phyloP scores from a whole-genome alignment of 2,797 vertebrate species.

The Epinephelus malabaricus region DNA sequence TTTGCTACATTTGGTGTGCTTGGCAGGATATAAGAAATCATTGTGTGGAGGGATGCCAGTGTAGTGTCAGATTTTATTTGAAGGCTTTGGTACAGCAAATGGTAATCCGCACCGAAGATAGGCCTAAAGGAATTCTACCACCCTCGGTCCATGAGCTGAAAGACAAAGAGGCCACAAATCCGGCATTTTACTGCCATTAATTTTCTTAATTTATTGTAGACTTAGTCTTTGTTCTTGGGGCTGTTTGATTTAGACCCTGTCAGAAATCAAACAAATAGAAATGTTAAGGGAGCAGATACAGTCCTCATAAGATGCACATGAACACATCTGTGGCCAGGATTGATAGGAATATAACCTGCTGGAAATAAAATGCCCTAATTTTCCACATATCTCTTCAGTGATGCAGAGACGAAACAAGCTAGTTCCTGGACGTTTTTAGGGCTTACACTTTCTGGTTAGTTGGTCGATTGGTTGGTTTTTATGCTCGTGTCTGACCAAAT shows the following conservation, averaged over 20 bases:
- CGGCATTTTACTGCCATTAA: constrained; percentile 21
- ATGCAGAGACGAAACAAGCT: background rate
- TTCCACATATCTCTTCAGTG: background rate
- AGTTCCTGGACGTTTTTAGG: background rate
- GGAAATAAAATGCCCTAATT: background rate
- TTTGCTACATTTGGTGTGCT: constrained; percentile 41
- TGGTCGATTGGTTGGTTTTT: too few species aligned
- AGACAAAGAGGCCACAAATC: constrained; percentile 22
- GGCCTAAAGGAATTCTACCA: background rate
- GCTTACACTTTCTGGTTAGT: too few species aligned
- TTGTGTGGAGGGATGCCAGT: constrained; percentile 40
- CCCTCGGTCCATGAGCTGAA: constrained; percentile 5
- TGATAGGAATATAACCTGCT: background rate
- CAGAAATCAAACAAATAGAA: background rate
- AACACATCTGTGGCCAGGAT: background rate
- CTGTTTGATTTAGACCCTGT: constrained; percentile 13
- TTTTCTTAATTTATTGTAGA: constrained; percentile 18
- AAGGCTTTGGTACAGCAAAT: constrained; percentile 38
- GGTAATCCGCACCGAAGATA: constrained; percentile 13
- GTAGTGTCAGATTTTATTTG: constrained; percentile 33
- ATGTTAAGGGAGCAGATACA: background rate
- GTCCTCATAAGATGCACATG: background rate
- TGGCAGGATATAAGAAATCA: constrained; percentile 28
- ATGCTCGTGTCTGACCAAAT: too few species aligned
- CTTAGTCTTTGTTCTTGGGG: constrained; percentile 6